Base-by-base conservation (phyloP, 2,113 vertebrate genomes). In the Rhinolophus ferrumequinum region DNA sequence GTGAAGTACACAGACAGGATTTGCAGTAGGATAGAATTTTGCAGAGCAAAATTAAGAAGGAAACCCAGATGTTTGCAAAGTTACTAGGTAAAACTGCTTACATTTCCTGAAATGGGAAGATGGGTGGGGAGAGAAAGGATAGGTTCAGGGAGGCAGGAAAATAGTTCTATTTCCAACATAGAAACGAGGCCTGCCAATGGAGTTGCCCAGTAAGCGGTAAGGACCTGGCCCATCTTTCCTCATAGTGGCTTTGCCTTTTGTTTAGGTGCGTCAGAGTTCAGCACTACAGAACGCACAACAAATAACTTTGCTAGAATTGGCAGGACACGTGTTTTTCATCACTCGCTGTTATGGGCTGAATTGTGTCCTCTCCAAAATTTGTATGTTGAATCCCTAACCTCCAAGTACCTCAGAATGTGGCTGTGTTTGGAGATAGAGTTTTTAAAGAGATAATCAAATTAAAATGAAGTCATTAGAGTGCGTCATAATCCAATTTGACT, bases 81-180 rank as follows among this genome's bases (percentile, higher is more conserved):
- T 38, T 30, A 16, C 26, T 67, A 16, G 12, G 47, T 30, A 38
- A 87, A 24, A 41, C 28, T 35, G 66, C 33, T 44, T 22, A 47
- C 30, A 76, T 54, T 76, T 62, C 76, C 41, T 70, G 41, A 76
- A 72, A 41, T 26, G 41, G 50, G 12, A 6, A 81, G 44, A 44
- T 3, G 12, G 12, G 7, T 2, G 19, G 12, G 60, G 8, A 3
- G 26, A 1, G 14, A 19, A 22, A 18, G 52, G 14, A 30, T 26
- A 47, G 35, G 69, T 4, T 70, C 14, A 47, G 33, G 22, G 47
- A 21, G 24, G 50, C 4, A 41, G 56, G 67, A 75, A 44, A 50
- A 64, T 44, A 24, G 21, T 60, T 88, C 24, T 30, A 33, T 72
- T 41, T 56, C 76, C 12, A 38, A 76, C 8, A 3, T 8, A 18